phyloP scores from a whole-genome alignment of 2,113 vertebrate genomes.

The Verasper variegatus region DNA sequence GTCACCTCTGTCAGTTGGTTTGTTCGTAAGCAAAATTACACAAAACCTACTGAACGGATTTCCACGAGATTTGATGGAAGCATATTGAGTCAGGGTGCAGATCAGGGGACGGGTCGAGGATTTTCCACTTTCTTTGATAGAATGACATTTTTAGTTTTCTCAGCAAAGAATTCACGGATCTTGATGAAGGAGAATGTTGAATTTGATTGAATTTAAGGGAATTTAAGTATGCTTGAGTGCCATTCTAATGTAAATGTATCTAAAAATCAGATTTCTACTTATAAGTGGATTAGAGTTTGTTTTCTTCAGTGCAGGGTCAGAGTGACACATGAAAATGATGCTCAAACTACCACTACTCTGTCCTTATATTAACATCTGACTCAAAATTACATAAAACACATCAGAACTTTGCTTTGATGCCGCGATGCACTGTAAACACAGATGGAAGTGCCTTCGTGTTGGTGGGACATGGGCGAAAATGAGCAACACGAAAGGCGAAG shows the following conservation, averaged over 20 bases:
- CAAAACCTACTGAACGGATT: too few relatives aligned
- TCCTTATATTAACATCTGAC: too few relatives aligned
- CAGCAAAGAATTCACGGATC: too few relatives aligned
- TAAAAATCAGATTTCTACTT: conserved; percentile 12
- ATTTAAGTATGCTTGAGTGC: too few relatives aligned
- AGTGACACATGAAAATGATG: not conserved
- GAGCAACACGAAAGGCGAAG: conserved; percentile 34
- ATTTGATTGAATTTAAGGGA: too few relatives aligned
- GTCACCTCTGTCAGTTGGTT: not conserved
- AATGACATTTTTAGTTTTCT: too few relatives aligned
- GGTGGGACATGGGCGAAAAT: conserved; percentile 31
- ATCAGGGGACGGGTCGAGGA: too few relatives aligned
- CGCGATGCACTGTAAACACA: conserved; percentile 9
- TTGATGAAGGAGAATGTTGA: too few relatives aligned
- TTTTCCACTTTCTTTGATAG: too few relatives aligned
- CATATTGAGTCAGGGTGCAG: too few relatives aligned
- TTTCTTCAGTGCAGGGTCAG: conserved; percentile 11
- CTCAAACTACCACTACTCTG: not conserved
- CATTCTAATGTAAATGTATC: not conserved
- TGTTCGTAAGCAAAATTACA: too few relatives aligned
- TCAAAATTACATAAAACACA: not conserved
- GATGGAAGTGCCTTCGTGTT: not conserved
- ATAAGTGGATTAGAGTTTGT: not conserved
- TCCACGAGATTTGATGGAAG: too few relatives aligned
- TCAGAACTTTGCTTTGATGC: not conserved